Conservation (phyloP, 2,797 vertebrate genomes). For the Nyctalus aviator region DNA sequence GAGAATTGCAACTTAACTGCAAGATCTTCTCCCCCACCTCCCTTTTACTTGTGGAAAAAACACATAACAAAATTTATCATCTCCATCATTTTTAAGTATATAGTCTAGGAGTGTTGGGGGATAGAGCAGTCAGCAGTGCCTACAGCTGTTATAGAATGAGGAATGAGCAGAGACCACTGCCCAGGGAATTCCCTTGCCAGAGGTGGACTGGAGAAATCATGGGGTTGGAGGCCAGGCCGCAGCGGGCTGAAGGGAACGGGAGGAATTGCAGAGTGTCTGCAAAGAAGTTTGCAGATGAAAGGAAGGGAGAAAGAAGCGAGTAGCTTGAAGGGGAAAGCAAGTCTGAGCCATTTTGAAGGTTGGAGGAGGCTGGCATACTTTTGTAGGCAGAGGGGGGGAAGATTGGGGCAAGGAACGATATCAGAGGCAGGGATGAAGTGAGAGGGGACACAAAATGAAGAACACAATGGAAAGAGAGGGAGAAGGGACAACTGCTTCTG, state of each 20-base stretch:
- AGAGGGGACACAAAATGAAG: not conserved
- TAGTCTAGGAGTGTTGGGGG: not conserved
- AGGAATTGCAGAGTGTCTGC: not conserved
- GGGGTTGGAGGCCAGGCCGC: not conserved
- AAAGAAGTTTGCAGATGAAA: not conserved
- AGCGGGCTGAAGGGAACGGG: not conserved
- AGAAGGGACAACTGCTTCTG: not conserved
- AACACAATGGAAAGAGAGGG: not conserved
- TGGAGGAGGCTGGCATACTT: not conserved
- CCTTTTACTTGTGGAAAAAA: not conserved
- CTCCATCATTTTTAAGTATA: constrained; percentile 35
- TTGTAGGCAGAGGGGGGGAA: not conserved
- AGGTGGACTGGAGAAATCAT: not conserved
- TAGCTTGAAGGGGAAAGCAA: not conserved
- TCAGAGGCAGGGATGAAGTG: not conserved
- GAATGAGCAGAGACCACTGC: not conserved
- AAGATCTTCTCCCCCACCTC: not conserved
- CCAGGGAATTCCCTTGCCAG: not conserved
- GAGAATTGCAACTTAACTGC: not conserved
- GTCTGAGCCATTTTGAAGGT: not conserved
- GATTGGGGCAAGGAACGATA: not conserved
- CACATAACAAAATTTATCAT: not conserved
- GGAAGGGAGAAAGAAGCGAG: not conserved
- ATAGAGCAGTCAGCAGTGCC: not conserved
- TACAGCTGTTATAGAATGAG: not conserved